Percentiles rank a stretch among this genome's conserved stretches.
These are phyloP conservation scores for Drepana arcuata DNA, from an alignment of 1,140 invertebrate genomes.

Conservation along the genomic window DNA sequence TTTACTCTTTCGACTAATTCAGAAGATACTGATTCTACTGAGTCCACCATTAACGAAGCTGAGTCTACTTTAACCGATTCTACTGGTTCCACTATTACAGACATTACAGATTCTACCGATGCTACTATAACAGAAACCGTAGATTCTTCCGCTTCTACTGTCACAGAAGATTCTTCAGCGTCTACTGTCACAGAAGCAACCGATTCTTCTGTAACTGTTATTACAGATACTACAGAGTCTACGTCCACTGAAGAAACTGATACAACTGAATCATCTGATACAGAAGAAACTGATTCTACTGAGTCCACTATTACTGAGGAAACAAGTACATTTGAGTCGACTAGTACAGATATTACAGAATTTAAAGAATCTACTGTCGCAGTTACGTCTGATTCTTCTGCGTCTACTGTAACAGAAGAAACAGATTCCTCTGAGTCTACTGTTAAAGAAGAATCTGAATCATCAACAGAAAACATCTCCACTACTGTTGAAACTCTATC, in stretches of 20 bases:
- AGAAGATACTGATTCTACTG: slow-evolving; percentile 10
- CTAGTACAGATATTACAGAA: slow-evolving; percentile 4
- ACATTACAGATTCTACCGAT: slow-evolving; percentile 13
- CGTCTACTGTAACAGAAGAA: too few relatives aligned
- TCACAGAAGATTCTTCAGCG: slow-evolving; percentile 9
- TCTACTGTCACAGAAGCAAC: slow-evolving; percentile 8
- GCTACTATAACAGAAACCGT: slow-evolving; percentile 8
- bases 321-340: slow-evolving; percentile 3
- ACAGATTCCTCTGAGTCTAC: too few relatives aligned
- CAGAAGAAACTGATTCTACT: slow-evolving; percentile 10
- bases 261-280: slow-evolving; percentile 1
- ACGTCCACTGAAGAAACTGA: slow-evolving; percentile 5
- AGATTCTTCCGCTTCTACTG: slow-evolving; percentile 3
- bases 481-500: neutral
- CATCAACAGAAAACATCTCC: too few relatives aligned
- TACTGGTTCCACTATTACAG: slow-evolving; percentile 3
- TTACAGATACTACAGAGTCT: slow-evolving; percentile 14
- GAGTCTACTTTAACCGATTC: too few relatives aligned
- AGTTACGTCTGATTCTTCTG: too few relatives aligned
- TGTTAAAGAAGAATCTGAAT: neutral
- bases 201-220: slow-evolving; percentile 7
- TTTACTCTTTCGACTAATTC: neutral
- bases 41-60: slow-evolving; percentile 13
- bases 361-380: too few relatives aligned
- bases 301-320: slow-evolving; percentile 13